Conservation (phyloP, 2,113 vertebrate genomes). For the Dryoscopus gambensis region DNA sequence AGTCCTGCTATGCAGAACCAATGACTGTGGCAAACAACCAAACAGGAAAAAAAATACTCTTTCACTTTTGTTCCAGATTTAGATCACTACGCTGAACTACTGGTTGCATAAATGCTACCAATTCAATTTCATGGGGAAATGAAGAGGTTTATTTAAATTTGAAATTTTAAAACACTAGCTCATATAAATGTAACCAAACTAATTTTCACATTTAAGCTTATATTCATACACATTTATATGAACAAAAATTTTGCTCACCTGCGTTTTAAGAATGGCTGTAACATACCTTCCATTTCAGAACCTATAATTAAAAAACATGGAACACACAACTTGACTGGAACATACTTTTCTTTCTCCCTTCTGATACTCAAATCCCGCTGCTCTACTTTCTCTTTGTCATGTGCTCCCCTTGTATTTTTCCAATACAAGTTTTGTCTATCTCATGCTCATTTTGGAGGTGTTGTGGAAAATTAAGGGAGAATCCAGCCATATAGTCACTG, state of each 20-base stretch:
- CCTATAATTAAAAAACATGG: not conserved
- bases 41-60: not conserved
- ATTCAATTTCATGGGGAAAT: not conserved
- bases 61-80: not conserved
- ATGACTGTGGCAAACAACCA: not conserved
- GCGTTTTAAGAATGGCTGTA: not conserved
- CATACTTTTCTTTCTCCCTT: not conserved
- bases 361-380: not conserved
- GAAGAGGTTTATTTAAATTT: not conserved
- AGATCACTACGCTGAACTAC: not conserved
- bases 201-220: not conserved
- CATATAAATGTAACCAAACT: not conserved
- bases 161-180: not conserved
- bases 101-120: not conserved
- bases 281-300: not conserved
- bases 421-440: slow-evolving; percentile 20
- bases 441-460: not conserved
- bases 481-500: not conserved
- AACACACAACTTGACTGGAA: not conserved
- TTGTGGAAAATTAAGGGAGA: slow-evolving; percentile 4
- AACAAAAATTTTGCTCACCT: not conserved
- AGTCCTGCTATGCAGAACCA: not conserved
- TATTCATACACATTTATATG: not conserved
- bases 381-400: not conserved
- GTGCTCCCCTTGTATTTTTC: slow-evolving; percentile 3